Conservation (phyloP, 2,888 invertebrate species). For the Chloromyia formosa region DNA sequence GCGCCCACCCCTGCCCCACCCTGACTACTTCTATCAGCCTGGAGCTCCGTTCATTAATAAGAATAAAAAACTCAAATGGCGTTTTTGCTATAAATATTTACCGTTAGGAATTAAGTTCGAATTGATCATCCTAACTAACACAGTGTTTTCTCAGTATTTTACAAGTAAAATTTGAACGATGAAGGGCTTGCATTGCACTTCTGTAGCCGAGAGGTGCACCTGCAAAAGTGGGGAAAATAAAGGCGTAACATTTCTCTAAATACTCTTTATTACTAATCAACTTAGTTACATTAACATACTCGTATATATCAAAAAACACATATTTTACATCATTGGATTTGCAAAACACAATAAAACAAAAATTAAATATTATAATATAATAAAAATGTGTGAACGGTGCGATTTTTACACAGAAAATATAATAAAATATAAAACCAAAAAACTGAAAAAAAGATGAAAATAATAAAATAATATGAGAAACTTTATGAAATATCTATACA, state of each 20-base stretch:
- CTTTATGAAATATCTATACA: background rate
- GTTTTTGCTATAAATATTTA: too few species aligned
- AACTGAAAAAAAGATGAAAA: background rate
- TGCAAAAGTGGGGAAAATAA: too few species aligned
- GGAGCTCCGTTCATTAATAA: too few species aligned
- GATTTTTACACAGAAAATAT: background rate
- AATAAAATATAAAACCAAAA: background rate
- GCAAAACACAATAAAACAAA: slow-evolving; percentile 26
- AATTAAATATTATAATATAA: slow-evolving; percentile 26
- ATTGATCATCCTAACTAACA: too few species aligned
- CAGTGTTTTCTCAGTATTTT: too few species aligned
- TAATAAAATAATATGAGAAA: background rate
- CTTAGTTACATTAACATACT: slow-evolving; percentile 23
- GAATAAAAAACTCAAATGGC: too few species aligned
- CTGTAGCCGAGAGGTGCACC: too few species aligned
- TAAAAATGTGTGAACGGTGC: background rate
- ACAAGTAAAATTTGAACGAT: too few species aligned
- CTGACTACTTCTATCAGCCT: too few species aligned
- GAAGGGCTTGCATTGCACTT: too few species aligned
- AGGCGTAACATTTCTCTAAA: background rate
- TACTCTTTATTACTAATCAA: slow-evolving; percentile 37
- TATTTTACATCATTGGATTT: slow-evolving; percentile 41
- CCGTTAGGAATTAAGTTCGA: too few species aligned
- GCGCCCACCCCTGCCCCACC: too few species aligned
- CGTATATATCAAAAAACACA: background rate